Evolutionary conservation across 2,888 invertebrate species (phyloP), one percentile per base, ranked within the genome.

Genomic region (Rhodophaea formosa): DNA sequence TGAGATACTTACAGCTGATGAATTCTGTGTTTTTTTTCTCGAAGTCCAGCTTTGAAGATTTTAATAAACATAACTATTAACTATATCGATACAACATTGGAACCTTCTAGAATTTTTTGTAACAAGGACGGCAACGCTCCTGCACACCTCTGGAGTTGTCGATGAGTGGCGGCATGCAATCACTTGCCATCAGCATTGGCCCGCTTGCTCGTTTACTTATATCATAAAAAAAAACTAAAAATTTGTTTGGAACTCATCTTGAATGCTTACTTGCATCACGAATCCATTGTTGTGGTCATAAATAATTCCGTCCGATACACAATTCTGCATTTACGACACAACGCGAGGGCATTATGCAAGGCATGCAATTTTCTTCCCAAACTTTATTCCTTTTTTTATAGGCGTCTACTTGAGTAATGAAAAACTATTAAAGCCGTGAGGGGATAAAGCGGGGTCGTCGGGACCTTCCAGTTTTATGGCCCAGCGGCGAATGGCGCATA

Each of bases 341-440:
- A 39, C 75, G 80, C 80, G 72, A 66, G 61, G 67, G 79, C 73
- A 83, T 86, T 87, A 88, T 88, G 88, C 88, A 88, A 80, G 80
- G 72, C 78, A 79, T 86, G 88, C 89, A 88, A 88, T 89, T 88
- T 88, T 88, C 88, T 83, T 85, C 74, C 79, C 79, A 70, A 81
- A 80, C 74, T 86, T 86, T 86, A 87, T 87, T 75, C 74, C 70
- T 70, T 70, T 84, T 88, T 88, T 89, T 88, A 86, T 80, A 70
- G 75, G 70, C 81, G 78, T 88, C 88, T 88, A 88, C 88, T 89
- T 87, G 87, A 88, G 88, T 89, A 89, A 89, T 89, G 89, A 89
- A 89, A 88, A 88, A 88, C 88, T 86, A 89, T 89, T 84, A 89
- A 89, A 88, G 64, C 80, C 79, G 86, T 75, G 81, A 80, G 88